phyloP scores from a whole-genome alignment of 2,888 invertebrate genomes.

The Eurytoma adleriae region DNA sequence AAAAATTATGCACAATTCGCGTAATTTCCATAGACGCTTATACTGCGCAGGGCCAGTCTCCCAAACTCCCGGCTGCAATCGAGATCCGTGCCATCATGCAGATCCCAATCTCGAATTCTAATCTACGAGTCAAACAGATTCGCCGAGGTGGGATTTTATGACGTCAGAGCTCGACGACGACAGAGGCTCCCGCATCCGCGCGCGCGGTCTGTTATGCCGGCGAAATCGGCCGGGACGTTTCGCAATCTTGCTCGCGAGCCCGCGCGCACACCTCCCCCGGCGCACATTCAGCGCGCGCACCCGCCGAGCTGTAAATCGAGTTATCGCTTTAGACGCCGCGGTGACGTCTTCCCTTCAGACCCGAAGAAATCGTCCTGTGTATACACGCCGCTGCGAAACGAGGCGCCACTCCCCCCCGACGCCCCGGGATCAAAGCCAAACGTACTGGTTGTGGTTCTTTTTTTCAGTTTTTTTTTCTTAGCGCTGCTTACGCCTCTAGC shows the following conservation, averaged over 20 bases:
- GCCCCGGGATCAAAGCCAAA: background rate
- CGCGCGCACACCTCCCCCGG: conserved; percentile 19
- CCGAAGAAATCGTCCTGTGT: background rate
- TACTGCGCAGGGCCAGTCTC: background rate
- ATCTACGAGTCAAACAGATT: conserved; percentile 40
- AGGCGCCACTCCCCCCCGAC: too few relatives aligned
- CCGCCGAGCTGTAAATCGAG: conserved; percentile 43
- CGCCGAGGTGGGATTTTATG: conserved; percentile 38
- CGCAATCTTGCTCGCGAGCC: conserved; percentile 11
- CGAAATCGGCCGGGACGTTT: conserved; percentile 32
- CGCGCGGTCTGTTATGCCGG: conserved; percentile 35
- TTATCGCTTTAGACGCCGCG: conserved; percentile 32
- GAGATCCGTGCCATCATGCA: background rate
- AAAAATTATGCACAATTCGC: too few relatives aligned
- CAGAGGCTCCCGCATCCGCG: background rate
- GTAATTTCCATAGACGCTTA: too few relatives aligned
- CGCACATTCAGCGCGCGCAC: conserved; percentile 20
- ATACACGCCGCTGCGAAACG: background rate
- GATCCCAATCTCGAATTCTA: background rate
- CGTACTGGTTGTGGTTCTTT: too few relatives aligned
- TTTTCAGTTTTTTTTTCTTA: too few relatives aligned
- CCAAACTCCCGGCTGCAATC: background rate
- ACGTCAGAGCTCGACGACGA: background rate
- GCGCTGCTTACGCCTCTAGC: too few relatives aligned
- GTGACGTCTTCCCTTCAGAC: background rate